A percentile compares a stretch with the other conserved stretches of the same genome.
Evolutionary conservation across 2,113 vertebrate species (phyloP).

Genomic region (Bungarus multicinctus): DNA sequence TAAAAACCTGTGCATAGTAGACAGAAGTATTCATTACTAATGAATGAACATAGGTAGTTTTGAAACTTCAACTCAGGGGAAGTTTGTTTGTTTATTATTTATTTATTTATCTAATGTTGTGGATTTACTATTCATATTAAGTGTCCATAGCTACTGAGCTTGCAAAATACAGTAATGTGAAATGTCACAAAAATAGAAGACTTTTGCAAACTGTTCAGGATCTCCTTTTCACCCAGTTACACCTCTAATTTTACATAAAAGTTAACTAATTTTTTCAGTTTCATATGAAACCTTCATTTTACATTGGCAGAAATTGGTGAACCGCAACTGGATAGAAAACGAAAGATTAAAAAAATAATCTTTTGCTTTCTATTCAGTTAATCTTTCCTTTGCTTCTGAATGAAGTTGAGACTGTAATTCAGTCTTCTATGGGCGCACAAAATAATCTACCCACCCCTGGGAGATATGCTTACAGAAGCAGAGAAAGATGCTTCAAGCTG

Average conservation of each 20-base stretch:
- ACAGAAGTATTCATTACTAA: neutral
- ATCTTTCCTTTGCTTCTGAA: neutral
- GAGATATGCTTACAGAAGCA: neutral
- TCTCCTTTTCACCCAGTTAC: neutral
- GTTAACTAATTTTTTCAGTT: neutral
- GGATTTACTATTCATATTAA: constrained; percentile 11
- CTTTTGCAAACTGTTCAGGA: neutral
- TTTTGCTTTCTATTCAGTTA: neutral
- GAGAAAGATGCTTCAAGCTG: neutral
- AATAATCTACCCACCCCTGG: neutral
- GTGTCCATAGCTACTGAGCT: neutral
- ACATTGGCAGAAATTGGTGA: neutral
- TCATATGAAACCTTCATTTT: neutral
- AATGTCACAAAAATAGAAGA: constrained; percentile 9
- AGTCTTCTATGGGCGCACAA: neutral
- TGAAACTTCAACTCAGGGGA: neutral
- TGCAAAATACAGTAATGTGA: neutral
- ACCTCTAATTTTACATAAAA: neutral
- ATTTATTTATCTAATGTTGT: neutral
- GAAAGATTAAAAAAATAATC: neutral
- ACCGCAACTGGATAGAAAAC: neutral
- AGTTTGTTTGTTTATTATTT: neutral
- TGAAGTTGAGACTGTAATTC: neutral
- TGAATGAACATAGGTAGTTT: neutral
- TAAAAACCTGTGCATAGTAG: neutral